These are phyloP conservation scores for Gambusia yucatana DNA, from an alignment of 2,797 vertebrate genomes.

Conservation along the genomic window DNA sequence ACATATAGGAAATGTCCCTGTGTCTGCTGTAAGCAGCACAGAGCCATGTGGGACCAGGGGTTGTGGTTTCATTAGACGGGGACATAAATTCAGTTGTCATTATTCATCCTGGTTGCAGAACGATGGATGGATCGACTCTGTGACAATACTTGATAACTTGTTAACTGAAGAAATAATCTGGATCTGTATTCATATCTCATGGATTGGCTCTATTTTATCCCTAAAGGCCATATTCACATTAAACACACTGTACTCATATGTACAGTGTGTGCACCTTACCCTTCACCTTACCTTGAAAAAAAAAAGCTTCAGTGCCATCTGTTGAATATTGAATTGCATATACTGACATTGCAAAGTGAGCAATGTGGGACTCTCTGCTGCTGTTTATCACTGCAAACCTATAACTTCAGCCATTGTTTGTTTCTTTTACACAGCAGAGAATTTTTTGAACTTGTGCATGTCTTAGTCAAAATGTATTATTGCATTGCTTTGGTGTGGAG, in stretches of 20 bases:
- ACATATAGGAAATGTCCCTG: constrained; percentile 49
- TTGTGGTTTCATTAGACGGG: constrained; percentile 7
- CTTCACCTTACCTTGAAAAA: background rate
- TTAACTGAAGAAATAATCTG: constrained; percentile 22
- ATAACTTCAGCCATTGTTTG: background rate
- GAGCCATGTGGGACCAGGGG: constrained; percentile 19
- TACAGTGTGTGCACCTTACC: background rate
- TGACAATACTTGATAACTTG: constrained; percentile 15
- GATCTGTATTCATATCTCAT: background rate
- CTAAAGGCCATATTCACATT: background rate
- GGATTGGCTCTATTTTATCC: background rate
- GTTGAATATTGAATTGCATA: background rate
- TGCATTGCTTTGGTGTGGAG: background rate
- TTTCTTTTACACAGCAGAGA: no score
- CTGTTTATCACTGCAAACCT: background rate
- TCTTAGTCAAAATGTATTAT: background rate
- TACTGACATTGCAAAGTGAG: background rate
- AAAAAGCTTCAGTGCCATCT: background rate
- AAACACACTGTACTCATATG: background rate
- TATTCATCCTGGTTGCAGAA: constrained; percentile 2
- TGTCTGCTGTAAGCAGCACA: constrained; percentile 17
- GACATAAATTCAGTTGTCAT: background rate
- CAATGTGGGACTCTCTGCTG: background rate
- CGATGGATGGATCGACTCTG: constrained; percentile 11
- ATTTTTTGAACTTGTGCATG: background rate